Base-by-base conservation (phyloP, 2,888 invertebrate genomes). In the Scaeva pyrastri region DNA sequence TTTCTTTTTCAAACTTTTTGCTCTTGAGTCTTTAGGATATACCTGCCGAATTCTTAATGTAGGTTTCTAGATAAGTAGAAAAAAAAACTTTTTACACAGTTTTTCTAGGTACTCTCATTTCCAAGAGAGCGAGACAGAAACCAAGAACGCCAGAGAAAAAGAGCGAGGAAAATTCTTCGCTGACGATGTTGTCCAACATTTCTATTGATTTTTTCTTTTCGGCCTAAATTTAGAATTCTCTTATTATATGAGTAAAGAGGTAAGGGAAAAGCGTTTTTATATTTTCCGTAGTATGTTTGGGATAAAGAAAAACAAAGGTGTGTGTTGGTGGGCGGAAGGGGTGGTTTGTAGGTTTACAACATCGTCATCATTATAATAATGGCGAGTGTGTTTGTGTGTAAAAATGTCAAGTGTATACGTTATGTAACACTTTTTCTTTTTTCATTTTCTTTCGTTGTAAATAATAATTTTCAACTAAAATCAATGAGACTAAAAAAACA, bases 381-480 rank as follows among this genome's bases (percentile, higher is more conserved):
- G 60, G 19, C 19, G 14, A 41, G 45, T 48, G 48, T 66, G 45
- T 48, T 45, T 73, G 72, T 81, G 72, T 80, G 66, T 72, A 85
- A 85, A 83, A 81, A 86, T 86, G 86, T 86, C 77, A 86, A 86
- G 82, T 86, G 82, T 86, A 64, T 73, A 76, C 36, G 76, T 86
- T 86, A 86, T 82, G 86, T 70, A 86, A 86, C 71, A 84, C 31
- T 36, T 50, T 66, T 36, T 68, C 43, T 36, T 50, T 2, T 31
- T 39, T 31, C 8, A 16, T 62, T 56, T 68, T 43, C 21, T 48
- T 50, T 55, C 16, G 6, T 50, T 58, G 48, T 39, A 55, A 64
- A 73, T 58, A 39, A 36, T 39, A 73, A 62, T 36, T 21, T 62
- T 19, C 19, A 73, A 55, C 7, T 21, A 52, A 50, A 45, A 52